A percentile compares a stretch with the other conserved stretches of the same genome.
Conservation (phyloP, 2,888 invertebrate genomes). For the Ichneumoninae sp. region DNA sequence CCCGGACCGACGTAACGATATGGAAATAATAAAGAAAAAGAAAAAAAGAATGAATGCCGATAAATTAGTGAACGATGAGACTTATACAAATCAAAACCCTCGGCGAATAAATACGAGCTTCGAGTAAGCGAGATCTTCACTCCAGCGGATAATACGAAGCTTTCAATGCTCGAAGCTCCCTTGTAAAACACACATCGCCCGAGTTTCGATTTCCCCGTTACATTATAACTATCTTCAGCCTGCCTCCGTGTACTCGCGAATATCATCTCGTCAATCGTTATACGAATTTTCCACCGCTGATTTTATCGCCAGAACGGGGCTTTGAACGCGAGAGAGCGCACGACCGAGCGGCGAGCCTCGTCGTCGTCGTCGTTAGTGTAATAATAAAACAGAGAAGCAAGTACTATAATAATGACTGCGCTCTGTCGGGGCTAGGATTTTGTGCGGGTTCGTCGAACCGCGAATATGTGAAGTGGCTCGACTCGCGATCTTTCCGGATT, state of each 20-base stretch:
- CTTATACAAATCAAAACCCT: constrained; percentile 5
- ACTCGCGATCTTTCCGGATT: constrained; percentile 50
- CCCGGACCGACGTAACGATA: neutral
- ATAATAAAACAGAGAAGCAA: constrained; percentile 76
- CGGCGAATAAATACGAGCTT: constrained; percentile 4
- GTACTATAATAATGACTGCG: constrained; percentile 78
- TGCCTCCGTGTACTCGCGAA: neutral
- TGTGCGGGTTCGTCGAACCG: constrained; percentile 80
- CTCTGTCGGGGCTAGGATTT: constrained; percentile 77
- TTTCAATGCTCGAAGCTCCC: constrained; percentile 19
- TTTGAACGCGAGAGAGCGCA: constrained; percentile 54
- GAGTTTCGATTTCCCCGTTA: constrained; percentile 33
- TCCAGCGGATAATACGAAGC: constrained; percentile 17
- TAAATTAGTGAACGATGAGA: constrained; percentile 20
- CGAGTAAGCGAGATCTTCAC: constrained; percentile 5
- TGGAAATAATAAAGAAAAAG: neutral
- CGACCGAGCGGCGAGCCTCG: constrained; percentile 53
- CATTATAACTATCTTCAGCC: constrained; percentile 39
- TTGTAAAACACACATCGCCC: constrained; percentile 4
- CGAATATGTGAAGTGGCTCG: constrained; percentile 79
- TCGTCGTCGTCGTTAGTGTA: constrained; percentile 78
- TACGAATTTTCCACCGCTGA: constrained; percentile 27
- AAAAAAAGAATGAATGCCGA: neutral
- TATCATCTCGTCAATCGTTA: constrained; percentile 57
- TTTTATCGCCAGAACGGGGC: constrained; percentile 33